phyloP scores from a whole-genome alignment of 2,113 vertebrate species.

The Falcunculus frontatus region DNA sequence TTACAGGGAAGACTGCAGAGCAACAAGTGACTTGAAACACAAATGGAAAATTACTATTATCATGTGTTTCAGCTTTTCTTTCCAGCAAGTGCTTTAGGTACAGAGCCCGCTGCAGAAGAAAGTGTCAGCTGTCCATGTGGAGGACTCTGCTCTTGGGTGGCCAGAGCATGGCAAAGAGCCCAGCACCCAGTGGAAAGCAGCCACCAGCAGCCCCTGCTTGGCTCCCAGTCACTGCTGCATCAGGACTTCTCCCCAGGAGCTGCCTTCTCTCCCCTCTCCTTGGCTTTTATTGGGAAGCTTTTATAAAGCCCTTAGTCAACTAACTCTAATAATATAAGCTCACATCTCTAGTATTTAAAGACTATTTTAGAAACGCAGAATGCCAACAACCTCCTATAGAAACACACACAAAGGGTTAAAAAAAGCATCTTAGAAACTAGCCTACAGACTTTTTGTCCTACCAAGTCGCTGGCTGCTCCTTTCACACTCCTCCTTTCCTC shows the following conservation, averaged over 20 bases:
- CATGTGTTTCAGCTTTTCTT: neutral
- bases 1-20: neutral
- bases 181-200: neutral
- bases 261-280: neutral
- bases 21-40: neutral
- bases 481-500: neutral
- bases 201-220: neutral
- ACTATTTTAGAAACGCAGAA: neutral
- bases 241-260: neutral
- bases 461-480: neutral
- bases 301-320: neutral
- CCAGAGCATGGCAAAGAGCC: rapidly evolving
- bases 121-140: neutral
- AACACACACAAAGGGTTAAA: neutral
- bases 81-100: neutral
- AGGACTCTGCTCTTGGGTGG: neutral
- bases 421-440: neutral
- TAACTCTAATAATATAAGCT: neutral
- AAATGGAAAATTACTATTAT: neutral
- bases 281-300: neutral
- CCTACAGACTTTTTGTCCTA: neutral
- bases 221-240: neutral
- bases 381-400: neutral
- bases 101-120: neutral
- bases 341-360: neutral